Base-by-base conservation (phyloP, 2,888 invertebrate genomes). In the Caenorhabditis doughertyi region DNA sequence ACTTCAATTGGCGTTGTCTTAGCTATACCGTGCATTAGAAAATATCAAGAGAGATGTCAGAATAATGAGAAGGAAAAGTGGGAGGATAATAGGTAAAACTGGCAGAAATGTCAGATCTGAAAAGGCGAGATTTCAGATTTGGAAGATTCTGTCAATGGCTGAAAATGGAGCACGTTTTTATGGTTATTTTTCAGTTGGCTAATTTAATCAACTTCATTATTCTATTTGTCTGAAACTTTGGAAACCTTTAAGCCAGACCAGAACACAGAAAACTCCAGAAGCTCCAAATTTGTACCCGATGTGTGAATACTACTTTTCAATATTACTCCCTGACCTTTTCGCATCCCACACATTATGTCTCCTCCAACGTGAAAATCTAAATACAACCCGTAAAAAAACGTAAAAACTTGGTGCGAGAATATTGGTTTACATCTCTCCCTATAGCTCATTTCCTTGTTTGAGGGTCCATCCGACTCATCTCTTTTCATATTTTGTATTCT, bases 151-250 rank as follows among this genome's bases (percentile, higher is more conserved):
- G 25, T 16, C 18, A 53, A 4, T 29, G 55, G 25, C 27, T 70
- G 2, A 53, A 49, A 32, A 16, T 77, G 1, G 77, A 77, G 29
- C 64, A 62, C 25, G 23, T 77, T 13, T 25, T 77, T 8, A 77
- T 70, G 77, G 2, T 32, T 8, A 21, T 77, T n/a, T 77, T 77
- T 42, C 77, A 77, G 64, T n/a, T 77, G 9, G 68, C 70, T 4
- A 77, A 77, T 47, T 18, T 77, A 9, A 18, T 77, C 16, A 77
- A 77, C 21, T 77, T 77, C 23, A 23, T 77, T 5, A 51, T 76
- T 29, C 35, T 76, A 11, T 76, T 27, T 39, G 13, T 39, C 13
- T 39, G 9, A 39, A 32, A 32, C 32, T 32, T 32, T 9, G 39
- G 39, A 39, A 13, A 39, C 39, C 16, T 9, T 39, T 13, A 8